Evolutionary conservation across 2,113 vertebrate species (phyloP).

Genomic region (Grammatotria lemairii): DNA sequence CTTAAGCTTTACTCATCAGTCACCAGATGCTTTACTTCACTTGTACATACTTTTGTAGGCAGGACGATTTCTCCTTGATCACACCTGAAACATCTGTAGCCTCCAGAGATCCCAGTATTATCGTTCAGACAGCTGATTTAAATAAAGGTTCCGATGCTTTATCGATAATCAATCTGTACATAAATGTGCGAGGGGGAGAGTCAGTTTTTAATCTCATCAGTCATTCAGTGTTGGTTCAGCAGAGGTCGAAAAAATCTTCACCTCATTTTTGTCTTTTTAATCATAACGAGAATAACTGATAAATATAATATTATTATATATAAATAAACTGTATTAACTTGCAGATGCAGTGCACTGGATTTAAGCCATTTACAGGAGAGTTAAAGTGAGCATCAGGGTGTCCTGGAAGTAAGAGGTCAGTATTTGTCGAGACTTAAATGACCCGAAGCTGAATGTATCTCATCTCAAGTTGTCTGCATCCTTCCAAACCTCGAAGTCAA

Average conservation of each 20-base stretch:
- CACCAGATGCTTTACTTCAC: conserved; percentile 60
- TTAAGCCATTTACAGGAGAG: conserved; percentile 67
- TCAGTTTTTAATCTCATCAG: conserved; percentile 9
- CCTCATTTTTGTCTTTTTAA: conserved; percentile 27
- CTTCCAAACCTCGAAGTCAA: neutral
- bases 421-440: neutral
- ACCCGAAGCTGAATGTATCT: conserved; percentile 52
- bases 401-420: neutral
- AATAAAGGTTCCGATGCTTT: conserved; percentile 46
- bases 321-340: conserved; percentile 31
- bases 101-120: conserved; percentile 23
- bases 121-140: neutral
- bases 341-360: conserved; percentile 68
- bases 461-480: conserved; percentile 18
- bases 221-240: neutral
- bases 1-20: conserved; percentile 62
- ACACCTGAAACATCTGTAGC: conserved; percentile 11
- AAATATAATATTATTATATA: neutral
- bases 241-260: neutral
- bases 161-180: conserved; percentile 19
- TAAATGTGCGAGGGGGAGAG: neutral
- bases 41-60: conserved; percentile 31
- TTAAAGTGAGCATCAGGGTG: neutral
- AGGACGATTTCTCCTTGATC: neutral
- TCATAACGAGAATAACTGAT: conserved; percentile 21